Evolutionary conservation across 2,113 vertebrate species (phyloP).

Genomic region (Scytalopus superciliaris): DNA sequence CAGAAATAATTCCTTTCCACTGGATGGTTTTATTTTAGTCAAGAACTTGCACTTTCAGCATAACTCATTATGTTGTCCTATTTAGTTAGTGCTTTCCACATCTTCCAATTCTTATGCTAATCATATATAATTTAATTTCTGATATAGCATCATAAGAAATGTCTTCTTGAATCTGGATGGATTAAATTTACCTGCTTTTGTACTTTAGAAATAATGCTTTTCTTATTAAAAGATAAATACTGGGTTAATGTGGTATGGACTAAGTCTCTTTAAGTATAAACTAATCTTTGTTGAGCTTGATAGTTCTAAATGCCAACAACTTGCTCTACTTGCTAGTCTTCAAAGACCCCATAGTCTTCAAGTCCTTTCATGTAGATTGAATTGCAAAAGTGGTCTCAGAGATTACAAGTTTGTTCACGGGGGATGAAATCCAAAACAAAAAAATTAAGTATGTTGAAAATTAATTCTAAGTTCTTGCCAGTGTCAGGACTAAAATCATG

Average conservation of each 20-base stretch:
- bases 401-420: neutral
- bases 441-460: no score
- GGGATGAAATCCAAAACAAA: no score
- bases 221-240: neutral
- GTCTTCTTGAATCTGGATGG: neutral
- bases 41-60: neutral
- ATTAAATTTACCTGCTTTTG: neutral
- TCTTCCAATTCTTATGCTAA: neutral
- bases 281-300: neutral
- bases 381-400: neutral
- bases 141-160: neutral
- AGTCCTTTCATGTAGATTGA: fast-evolving
- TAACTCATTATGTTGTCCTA: neutral
- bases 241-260: neutral
- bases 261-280: neutral
- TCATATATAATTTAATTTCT: neutral
- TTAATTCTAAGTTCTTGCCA: neutral
- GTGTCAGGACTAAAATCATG: neutral
- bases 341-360: neutral
- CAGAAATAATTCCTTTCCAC: neutral
- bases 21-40: neutral
- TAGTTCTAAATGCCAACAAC: neutral
- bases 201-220: neutral
- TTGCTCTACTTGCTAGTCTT: neutral
- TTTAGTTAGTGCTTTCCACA: neutral